Evolutionary conservation across 2,888 invertebrate genomes (phyloP).

Genomic region (Mesopsocus fuscifrons): DNA sequence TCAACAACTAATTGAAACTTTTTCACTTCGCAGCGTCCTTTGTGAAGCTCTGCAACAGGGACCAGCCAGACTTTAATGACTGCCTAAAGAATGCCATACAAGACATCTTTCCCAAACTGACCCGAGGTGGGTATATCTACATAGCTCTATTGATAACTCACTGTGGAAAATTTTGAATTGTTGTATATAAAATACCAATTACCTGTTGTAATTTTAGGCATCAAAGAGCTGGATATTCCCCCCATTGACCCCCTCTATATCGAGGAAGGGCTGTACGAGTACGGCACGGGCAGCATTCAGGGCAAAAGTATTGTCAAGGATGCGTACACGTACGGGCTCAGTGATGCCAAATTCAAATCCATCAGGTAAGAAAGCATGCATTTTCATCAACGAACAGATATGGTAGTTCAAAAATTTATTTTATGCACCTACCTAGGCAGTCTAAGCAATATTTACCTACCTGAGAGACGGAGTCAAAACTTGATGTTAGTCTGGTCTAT

Average conservation of each 20-base stretch:
- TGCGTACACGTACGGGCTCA: slow-evolving; percentile 33
- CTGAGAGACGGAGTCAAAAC: too few species aligned
- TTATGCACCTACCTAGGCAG: too few species aligned
- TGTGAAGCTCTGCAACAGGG: slow-evolving; percentile 33
- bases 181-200: too few species aligned
- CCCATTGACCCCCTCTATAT: slow-evolving; percentile 32
- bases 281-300: slow-evolving; percentile 23
- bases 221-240: slow-evolving; percentile 31
- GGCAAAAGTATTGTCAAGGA: slow-evolving; percentile 32
- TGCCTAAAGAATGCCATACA: slow-evolving; percentile 36
- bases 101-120: slow-evolving; percentile 26
- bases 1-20: too few species aligned
- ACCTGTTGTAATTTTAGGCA: too few species aligned
- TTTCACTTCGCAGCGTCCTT: slow-evolving; percentile 31
- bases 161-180: too few species aligned
- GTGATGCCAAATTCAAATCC: slow-evolving; percentile 31
- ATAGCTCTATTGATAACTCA: too few species aligned
- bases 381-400: background rate
- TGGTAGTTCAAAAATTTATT: background rate
- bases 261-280: slow-evolving; percentile 27
- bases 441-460: too few species aligned
- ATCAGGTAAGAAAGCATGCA: slow-evolving; percentile 29
- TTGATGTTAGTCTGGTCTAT: too few species aligned
- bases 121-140: slow-evolving; percentile 24
- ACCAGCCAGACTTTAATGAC: slow-evolving; percentile 32